phyloP scores from a whole-genome alignment of 2,113 vertebrate genomes.

The Brachirus orientalis region DNA sequence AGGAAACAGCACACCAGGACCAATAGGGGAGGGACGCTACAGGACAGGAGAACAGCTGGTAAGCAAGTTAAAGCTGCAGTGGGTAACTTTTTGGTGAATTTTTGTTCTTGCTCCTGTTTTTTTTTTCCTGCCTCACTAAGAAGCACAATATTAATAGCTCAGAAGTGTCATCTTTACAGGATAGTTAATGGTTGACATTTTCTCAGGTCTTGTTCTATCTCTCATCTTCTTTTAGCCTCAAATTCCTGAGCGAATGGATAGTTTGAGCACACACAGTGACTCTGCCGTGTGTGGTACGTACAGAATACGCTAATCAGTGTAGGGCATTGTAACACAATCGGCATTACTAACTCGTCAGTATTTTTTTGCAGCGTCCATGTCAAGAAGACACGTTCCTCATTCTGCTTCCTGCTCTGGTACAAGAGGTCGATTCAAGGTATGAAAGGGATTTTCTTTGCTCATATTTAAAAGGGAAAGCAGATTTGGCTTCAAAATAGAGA shows the following conservation, averaged over 20 bases:
- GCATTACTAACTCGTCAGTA: constrained; percentile 9
- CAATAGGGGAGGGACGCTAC: constrained; percentile 67
- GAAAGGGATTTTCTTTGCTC: background rate
- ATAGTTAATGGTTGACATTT: constrained; percentile 8
- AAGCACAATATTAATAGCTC: too few species aligned
- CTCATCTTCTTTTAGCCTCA: constrained; percentile 74
- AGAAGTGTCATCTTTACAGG: background rate
- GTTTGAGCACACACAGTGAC: constrained; percentile 82
- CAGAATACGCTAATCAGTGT: constrained; percentile 1
- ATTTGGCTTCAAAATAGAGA: background rate
- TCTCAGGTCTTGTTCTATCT: constrained; percentile 7
- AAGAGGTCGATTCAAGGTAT: constrained; percentile 81
- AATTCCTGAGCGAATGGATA: constrained; percentile 85
- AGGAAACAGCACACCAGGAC: constrained; percentile 52
- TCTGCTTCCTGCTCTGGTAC: constrained; percentile 82
- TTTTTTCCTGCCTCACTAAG: too few species aligned
- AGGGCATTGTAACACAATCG: background rate
- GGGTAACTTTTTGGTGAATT: too few species aligned
- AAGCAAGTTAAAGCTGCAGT: constrained; percentile 5
- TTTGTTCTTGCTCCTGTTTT: too few species aligned
- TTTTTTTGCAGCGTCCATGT: constrained; percentile 68
- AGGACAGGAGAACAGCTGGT: constrained; percentile 82
- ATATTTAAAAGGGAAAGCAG: too few species aligned
- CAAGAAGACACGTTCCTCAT: constrained; percentile 77
- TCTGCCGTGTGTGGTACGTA: constrained; percentile 81